These are phyloP conservation scores for Chaetoderma sp. DNA, from an alignment of 2,888 invertebrate species.

Conservation along the genomic window DNA sequence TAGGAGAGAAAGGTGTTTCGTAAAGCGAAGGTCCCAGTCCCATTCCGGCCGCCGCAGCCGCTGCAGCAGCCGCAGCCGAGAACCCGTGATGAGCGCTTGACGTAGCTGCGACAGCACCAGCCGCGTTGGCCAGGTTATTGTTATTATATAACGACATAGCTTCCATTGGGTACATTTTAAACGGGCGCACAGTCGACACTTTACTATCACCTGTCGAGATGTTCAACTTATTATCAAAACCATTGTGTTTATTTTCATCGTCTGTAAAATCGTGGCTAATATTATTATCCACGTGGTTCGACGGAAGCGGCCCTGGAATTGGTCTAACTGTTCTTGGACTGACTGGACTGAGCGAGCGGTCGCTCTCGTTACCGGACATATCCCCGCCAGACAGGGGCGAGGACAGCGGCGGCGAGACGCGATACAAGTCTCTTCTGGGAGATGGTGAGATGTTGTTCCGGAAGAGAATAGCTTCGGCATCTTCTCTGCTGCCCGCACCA, in stretches of 20 bases:
- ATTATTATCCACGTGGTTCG: too few species aligned
- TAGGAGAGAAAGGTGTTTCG: conserved; percentile 38
- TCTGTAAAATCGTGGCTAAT: too few species aligned
- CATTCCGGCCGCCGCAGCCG: not conserved
- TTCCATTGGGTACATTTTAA: conserved; percentile 55
- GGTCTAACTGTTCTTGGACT: too few species aligned
- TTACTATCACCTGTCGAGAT: too few species aligned
- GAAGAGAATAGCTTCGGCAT: conserved; percentile 33
- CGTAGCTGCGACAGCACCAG: conserved; percentile 16
- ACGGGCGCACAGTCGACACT: too few species aligned
- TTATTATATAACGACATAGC: conserved; percentile 39
- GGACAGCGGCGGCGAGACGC: conserved; percentile 21
- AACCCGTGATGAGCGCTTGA: conserved; percentile 25
- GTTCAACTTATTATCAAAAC: too few species aligned
- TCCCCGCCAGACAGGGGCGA: too few species aligned
- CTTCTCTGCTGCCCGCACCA: too few species aligned
- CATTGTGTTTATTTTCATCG: too few species aligned
- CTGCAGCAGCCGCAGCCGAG: not conserved
- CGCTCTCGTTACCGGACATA: too few species aligned
- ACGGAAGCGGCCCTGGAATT: too few species aligned
- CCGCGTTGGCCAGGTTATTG: conserved; percentile 35
- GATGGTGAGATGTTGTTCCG: conserved; percentile 26
- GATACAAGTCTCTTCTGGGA: conserved; percentile 21
- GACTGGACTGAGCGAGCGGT: too few species aligned
- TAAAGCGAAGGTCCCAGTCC: conserved; percentile 20